A percentile compares a stretch with the other conserved stretches of the same genome.
Conservation (phyloP, 2,113 vertebrate species). For the Mustela nigripes region DNA sequence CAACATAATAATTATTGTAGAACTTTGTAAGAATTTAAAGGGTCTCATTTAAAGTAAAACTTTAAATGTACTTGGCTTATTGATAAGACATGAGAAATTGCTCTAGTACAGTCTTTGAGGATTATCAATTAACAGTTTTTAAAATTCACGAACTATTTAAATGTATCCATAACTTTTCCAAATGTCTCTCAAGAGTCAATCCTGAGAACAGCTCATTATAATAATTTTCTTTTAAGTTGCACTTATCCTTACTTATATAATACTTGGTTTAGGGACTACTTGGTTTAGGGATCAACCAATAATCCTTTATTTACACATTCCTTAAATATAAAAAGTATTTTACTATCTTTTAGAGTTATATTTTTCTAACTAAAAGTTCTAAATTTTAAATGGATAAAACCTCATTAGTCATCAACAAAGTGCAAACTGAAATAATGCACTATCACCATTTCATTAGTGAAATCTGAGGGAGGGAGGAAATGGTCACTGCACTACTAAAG, state of each 20-base stretch:
- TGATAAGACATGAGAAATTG: background rate
- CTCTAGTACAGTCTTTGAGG: background rate
- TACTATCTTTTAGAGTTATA: background rate
- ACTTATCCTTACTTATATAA: constrained; percentile 45
- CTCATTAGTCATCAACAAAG: constrained; percentile 32
- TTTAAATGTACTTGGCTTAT: constrained; percentile 1
- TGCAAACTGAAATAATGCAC: constrained; percentile 24
- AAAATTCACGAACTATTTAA: background rate
- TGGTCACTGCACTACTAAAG: background rate
- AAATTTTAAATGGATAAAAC: constrained; percentile 5
- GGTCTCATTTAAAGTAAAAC: background rate
- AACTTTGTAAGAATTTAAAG: background rate
- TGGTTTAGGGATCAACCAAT: constrained; percentile 15
- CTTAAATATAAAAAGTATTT: constrained; percentile 26
- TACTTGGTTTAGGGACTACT: background rate
- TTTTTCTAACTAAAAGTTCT: constrained; percentile 57
- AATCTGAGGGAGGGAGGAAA: background rate
- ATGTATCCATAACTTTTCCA: background rate
- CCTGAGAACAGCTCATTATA: background rate
- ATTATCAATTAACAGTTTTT: background rate
- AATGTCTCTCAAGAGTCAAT: constrained; percentile 43
- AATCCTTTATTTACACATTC: constrained; percentile 51
- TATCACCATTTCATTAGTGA: background rate
- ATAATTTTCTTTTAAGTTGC: constrained; percentile 49
- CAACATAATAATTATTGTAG: background rate